These are phyloP conservation scores for Chiloscyllium plagiosum DNA, from an alignment of 2,113 vertebrate genomes.

Conservation along the genomic window DNA sequence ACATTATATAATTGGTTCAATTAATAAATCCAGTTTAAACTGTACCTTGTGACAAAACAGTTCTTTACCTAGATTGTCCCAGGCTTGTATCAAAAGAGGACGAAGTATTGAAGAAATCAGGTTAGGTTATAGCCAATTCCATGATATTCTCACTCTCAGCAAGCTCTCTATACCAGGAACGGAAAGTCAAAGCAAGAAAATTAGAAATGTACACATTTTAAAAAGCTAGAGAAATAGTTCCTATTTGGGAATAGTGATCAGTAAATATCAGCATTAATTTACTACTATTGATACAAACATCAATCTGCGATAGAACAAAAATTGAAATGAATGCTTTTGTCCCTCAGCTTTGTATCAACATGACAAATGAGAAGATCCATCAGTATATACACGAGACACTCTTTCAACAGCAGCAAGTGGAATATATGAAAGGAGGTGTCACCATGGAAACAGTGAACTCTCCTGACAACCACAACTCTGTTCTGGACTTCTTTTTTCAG, in stretches of 20 bases:
- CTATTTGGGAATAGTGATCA: background rate
- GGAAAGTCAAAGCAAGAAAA: background rate
- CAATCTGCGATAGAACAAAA: background rate
- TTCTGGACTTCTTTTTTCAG: conserved; percentile 92
- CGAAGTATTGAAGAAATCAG: background rate
- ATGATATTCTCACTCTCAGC: background rate
- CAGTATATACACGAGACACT: conserved; percentile 79
- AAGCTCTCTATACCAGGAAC: background rate
- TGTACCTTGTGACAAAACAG: too few relatives aligned
- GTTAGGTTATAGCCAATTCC: background rate
- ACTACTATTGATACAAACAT: background rate
- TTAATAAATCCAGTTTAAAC: background rate
- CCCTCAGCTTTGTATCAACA: conserved; percentile 85
- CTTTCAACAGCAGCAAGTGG: conserved; percentile 82
- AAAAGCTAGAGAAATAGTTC: background rate
- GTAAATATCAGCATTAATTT: background rate
- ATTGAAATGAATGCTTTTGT: background rate
- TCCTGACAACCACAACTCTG: conserved; percentile 66
- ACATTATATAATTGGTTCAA: background rate
- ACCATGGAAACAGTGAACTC: conserved; percentile 76
- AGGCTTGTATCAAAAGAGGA: too few relatives aligned
- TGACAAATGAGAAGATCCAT: conserved; percentile 88
- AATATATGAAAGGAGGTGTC: conserved; percentile 86
- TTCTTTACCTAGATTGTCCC: background rate
- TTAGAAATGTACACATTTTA: background rate